Evolutionary conservation across 2,113 vertebrate species (phyloP).

Genomic region (Notiomystis cincta): DNA sequence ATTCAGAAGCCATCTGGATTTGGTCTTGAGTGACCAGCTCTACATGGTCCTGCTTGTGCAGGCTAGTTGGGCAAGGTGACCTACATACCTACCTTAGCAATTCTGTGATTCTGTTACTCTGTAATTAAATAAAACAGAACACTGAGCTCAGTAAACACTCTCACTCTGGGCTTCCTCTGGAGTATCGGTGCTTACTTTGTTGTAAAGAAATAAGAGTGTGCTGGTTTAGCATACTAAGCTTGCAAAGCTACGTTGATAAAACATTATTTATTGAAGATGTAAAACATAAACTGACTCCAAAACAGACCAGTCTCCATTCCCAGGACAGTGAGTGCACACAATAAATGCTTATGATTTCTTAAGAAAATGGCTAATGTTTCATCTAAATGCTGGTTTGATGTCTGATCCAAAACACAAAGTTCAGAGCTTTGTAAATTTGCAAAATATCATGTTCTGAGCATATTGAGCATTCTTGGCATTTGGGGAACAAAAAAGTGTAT

Average conservation of each 20-base stretch:
- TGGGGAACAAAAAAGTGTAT: background rate
- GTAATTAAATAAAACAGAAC: background rate
- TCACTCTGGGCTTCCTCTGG: background rate
- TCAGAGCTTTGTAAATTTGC: background rate
- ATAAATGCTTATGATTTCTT: background rate
- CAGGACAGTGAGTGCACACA: background rate
- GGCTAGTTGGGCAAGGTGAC: background rate
- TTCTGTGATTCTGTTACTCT: background rate
- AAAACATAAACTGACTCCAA: constrained; percentile 22
- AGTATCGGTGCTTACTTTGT: background rate
- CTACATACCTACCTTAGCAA: background rate
- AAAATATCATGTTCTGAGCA: background rate
- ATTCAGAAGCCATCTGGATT: background rate
- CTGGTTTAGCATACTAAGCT: background rate
- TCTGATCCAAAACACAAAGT: background rate
- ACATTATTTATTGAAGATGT: background rate
- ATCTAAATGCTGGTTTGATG: background rate
- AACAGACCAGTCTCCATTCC: background rate
- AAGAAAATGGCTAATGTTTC: background rate
- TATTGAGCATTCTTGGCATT: background rate
- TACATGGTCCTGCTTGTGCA: background rate
- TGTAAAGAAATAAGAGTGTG: background rate
- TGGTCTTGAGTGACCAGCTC: background rate
- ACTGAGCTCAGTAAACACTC: background rate
- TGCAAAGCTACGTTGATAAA: background rate